phyloP scores from a whole-genome alignment of 1,140 invertebrate species.

The Diabrotica virgifera region DNA sequence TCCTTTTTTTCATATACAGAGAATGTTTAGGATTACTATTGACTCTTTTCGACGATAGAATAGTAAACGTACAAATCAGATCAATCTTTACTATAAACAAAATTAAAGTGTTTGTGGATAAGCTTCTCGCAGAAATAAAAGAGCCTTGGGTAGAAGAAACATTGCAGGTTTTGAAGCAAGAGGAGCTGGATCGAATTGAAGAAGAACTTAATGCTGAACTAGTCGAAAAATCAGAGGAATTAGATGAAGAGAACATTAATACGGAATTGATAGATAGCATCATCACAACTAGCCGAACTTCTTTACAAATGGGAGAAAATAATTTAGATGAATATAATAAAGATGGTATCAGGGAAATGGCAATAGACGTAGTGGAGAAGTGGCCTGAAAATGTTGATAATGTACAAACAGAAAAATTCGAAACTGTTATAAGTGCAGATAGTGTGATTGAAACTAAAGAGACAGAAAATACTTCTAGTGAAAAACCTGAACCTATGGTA shows the following conservation, averaged over 20 bases:
- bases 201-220: conserved; percentile 23
- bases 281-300: background rate
- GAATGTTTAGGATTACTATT: conserved; percentile 31
- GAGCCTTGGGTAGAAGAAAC: conserved; percentile 28
- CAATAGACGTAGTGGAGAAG: no score
- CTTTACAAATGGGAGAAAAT: no score
- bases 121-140: conserved; percentile 25
- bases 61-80: conserved; percentile 29
- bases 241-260: conserved; percentile 26
- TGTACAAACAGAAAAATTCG: no score
- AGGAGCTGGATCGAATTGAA: conserved; percentile 22
- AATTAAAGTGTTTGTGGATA: conserved; percentile 25
- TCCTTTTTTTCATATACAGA: conserved; percentile 29
- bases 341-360: no score
- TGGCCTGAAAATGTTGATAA: no score
- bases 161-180: conserved; percentile 16
- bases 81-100: conserved; percentile 26
- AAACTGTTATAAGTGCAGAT: no score
- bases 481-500: no score
- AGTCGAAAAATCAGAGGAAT: conserved; percentile 7
- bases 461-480: no score
- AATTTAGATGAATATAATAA: no score
- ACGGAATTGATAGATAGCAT: conserved; percentile 22
- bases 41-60: conserved; percentile 25
- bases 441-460: no score